Conservation (phyloP, 1,140 invertebrate species). For the Meloidogyne hapla region DNA sequence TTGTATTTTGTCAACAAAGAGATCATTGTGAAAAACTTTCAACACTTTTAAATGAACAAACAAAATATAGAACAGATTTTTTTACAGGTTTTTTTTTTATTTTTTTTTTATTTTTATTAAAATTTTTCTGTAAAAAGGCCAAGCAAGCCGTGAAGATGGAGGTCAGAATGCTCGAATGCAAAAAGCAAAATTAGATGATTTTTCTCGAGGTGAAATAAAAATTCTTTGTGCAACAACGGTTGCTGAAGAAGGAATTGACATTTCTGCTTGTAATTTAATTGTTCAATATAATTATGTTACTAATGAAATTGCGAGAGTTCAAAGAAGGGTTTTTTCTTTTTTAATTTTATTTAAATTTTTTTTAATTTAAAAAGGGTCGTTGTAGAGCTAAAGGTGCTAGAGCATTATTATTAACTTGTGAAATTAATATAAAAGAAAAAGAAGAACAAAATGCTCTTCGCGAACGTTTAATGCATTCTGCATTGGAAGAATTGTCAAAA, state of each 20-base stretch:
- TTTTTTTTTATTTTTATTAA: neutral
- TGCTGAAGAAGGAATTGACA: slow-evolving; percentile 63
- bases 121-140: slow-evolving; percentile 1
- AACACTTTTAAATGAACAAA: slow-evolving; percentile 15
- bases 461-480: slow-evolving; percentile 24
- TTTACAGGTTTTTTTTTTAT: slow-evolving; percentile 12
- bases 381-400: slow-evolving; percentile 26
- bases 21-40: slow-evolving; percentile 18
- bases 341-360: neutral
- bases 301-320: slow-evolving; percentile 64
- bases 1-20: slow-evolving; percentile 9
- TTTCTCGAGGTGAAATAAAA: slow-evolving; percentile 67
- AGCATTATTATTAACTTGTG: slow-evolving; percentile 21
- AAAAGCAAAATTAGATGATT: slow-evolving; percentile 15
- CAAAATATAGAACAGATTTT: slow-evolving; percentile 11
- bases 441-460: slow-evolving; percentile 25
- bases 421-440: slow-evolving; percentile 2
- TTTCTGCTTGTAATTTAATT: slow-evolving; percentile 64
- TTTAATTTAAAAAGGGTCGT: slow-evolving; percentile 49
- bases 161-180: slow-evolving; percentile 18
- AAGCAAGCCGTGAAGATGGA: slow-evolving; percentile 11
- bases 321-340: slow-evolving; percentile 43
- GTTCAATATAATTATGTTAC: slow-evolving; percentile 64
- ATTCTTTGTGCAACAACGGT: slow-evolving; percentile 61
- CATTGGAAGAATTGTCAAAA: slow-evolving; percentile 14